A percentile compares a stretch with the other conserved stretches of the same genome.
Conservation (phyloP, 2,797 vertebrate species). For the Apogon hyalosoma region DNA sequence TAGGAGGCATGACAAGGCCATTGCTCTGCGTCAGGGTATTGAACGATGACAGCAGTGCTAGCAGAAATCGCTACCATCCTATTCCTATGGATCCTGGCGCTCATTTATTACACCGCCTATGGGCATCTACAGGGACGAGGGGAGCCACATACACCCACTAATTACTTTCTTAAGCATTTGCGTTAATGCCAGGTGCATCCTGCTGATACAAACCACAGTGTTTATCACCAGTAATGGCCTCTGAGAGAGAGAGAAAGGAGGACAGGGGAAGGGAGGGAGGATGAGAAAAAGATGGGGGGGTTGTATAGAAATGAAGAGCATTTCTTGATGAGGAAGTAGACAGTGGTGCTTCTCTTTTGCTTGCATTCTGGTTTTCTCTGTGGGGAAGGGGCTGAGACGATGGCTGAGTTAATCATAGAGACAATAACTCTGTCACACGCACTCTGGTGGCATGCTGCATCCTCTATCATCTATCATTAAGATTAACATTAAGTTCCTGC, state of each 20-base stretch:
- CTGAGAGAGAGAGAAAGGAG: conserved; percentile 43
- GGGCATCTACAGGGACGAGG: conserved; percentile 71
- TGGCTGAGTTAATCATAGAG: conserved; percentile 72
- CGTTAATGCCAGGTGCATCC: conserved; percentile 83
- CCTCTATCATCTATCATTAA: conserved; percentile 78
- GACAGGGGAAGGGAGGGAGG: conserved; percentile 14
- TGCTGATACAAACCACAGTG: conserved; percentile 81
- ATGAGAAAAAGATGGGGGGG: background rate
- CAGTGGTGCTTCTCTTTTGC: conserved; percentile 54
- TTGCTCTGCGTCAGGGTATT: conserved; percentile 70
- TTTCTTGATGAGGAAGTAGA: conserved; percentile 69
- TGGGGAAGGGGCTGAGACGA: conserved; percentile 48
- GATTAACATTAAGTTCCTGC: conserved; percentile 75
- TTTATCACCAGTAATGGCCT: conserved; percentile 83
- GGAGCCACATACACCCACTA: conserved; percentile 75
- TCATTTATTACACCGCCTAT: conserved; percentile 77
- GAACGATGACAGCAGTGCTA: conserved; percentile 71
- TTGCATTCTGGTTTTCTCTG: conserved; percentile 49
- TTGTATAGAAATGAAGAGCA: conserved; percentile 47
- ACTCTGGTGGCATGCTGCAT: conserved; percentile 53
- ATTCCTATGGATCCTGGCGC: conserved; percentile 69
- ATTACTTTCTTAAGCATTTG: conserved; percentile 81
- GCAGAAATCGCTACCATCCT: conserved; percentile 68
- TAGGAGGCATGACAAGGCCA: conserved; percentile 68
- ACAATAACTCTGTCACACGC: conserved; percentile 77